Base-by-base conservation (phyloP, 2,797 vertebrate species). In the Zenarchopterus dispar region DNA sequence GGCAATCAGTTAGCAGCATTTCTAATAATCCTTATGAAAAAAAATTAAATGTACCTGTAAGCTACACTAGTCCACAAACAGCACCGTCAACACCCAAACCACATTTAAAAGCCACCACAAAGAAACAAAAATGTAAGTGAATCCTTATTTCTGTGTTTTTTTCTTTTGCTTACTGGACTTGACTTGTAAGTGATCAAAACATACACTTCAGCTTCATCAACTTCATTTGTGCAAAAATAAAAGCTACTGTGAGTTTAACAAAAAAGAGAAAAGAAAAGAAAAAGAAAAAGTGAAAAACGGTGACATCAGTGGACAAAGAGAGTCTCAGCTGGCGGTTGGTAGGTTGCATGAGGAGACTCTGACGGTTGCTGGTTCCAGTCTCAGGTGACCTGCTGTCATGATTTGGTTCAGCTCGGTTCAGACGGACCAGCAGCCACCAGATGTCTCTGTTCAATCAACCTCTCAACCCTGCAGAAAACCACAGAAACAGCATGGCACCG, bases 401-500 rank as follows among this genome's bases (percentile, higher is more conserved):
- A 26, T 44, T 75, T 39, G 0, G 36, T 26, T 69, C 52, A 67
- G 48, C 56, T 63, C 52, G 28, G 49, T 13, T 52, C 46, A 67
- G 45, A 65, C 52, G 13, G 28, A 44, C 21, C 56, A 55, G 54
- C 70, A 61, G 67, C 86, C 84, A 90, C 77, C 81, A 86, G 82
- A 70, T 85, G 85, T 82, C 82, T 78, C 75, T 72, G 67, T 84
- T 86, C 23, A 49, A 71, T 67, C 70, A 58, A 10, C n/a, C 41
- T 59, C 36, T 52, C 18, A 23, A 4, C 28, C 21, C 50, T 17
- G 15, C 50, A 59, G 45, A 54, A 56, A 60, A 36, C 13, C 44
- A 44, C 44, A 23, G 36, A 15, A 15, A 13, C 36, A 39, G 36
- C 36, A 10, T 13, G 13, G 36, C 36, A 10, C 10, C 33, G 11